These are phyloP conservation scores for Emmelina monodactyla DNA, from an alignment of 2,888 invertebrate species.

Conservation along the genomic window DNA sequence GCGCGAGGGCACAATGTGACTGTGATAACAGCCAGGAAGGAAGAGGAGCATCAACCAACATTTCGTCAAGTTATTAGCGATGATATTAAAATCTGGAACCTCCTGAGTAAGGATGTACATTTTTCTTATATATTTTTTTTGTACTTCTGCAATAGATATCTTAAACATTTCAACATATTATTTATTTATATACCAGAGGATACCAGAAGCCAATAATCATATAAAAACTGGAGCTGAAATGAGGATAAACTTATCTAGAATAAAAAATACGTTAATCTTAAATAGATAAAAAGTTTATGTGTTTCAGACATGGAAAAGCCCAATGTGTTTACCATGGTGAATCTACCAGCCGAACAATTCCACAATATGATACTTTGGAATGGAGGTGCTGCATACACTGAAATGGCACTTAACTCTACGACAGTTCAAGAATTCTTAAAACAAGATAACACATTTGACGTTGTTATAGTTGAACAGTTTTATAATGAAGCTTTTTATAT, in stretches of 20 bases:
- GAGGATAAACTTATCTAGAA: no score
- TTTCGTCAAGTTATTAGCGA: constrained; percentile 43
- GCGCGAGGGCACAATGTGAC: constrained; percentile 61
- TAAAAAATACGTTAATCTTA: no score
- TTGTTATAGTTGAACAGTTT: constrained; percentile 57
- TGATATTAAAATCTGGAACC: constrained; percentile 42
- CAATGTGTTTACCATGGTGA: constrained; percentile 45
- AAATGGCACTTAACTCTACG: constrained; percentile 36
- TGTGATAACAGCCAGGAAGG: constrained; percentile 42
- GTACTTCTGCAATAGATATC: no score
- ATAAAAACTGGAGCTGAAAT: no score
- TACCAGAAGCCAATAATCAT: no score
- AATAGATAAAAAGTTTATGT: no score
- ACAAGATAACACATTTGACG: constrained; percentile 41
- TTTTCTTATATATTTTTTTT: neutral
- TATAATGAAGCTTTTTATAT: constrained; percentile 49
- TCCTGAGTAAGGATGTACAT: constrained; percentile 29
- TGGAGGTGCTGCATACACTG: constrained; percentile 39
- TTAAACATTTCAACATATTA: no score
- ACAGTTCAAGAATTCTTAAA: constrained; percentile 31
- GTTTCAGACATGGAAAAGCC: constrained; percentile 24
- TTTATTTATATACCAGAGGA: neutral
- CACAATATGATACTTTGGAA: constrained; percentile 38
- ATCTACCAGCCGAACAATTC: constrained; percentile 38
- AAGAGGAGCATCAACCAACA: constrained; percentile 33